Evolutionary conservation across 2,888 invertebrate species (phyloP), one percentile per base, ranked within the genome.

Genomic region (Andrena camellia): DNA sequence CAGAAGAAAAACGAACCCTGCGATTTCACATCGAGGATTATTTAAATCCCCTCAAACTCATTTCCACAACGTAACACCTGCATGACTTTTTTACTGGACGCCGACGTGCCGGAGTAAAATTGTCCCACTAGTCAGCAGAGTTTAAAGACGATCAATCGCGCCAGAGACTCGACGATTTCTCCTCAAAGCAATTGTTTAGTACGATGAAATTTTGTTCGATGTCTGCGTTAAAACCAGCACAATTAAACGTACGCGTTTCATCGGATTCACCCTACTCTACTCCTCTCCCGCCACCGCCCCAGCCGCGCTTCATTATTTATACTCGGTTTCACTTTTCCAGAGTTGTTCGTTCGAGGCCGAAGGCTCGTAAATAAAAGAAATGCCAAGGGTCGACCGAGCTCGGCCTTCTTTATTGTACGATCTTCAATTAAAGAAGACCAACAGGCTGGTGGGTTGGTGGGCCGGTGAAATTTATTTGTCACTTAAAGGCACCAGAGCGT

Each of bases 391-490:
- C 73, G 74, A 33, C 71, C 20, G 74, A 72, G 64, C 59, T 70
- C 69, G 75, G 42, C 26, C 26, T 75, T 78, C 83, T 84, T 84
- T 84, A 82, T 84, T 84, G 83, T 71, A 71, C 76, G 85, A 64
- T 75, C 85, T 71, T 85, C 88, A 79, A 88, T 88, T 88, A 86
- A 74, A 66, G 75, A 69, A 62, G 67, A 59, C 67, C 66, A 42
- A 68, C 68, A 73, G 68, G 29, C 29, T 33, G 62, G 5, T 29
- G 63, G 35, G 78, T 54, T 48, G 59, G 33, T 29, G 60, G 35
- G 42, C 35, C 71, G 54, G 76, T 48, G 70, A 76, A 87, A 88
- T 88, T 88, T 88, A 88, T 88, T 87, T 84, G 82, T 79, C 88
- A 54, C 77, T 81, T 88, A 85, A 84, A 80, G 78, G 80, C 63